These are phyloP conservation scores for Poecile montanus DNA, from an alignment of 2,797 vertebrate genomes.

Conservation along the genomic window DNA sequence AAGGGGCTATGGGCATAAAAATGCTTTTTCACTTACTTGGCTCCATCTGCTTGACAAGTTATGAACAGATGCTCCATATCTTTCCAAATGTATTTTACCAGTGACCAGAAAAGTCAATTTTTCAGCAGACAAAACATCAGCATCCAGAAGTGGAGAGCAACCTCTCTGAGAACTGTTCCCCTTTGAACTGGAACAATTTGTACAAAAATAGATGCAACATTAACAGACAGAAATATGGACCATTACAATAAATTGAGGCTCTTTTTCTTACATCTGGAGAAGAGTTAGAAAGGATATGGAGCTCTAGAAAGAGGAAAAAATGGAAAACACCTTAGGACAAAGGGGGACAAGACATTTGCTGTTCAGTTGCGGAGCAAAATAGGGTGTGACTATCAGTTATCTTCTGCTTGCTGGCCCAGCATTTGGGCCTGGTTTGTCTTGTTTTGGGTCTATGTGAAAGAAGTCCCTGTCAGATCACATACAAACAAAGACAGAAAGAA, in stretches of 20 bases:
- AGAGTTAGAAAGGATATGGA: neutral
- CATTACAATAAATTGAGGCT: neutral
- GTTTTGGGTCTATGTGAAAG: neutral
- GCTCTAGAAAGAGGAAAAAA: neutral
- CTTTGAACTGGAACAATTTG: slow-evolving; percentile 31
- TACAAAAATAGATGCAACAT: neutral
- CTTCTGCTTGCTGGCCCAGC: neutral
- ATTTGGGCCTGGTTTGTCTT: neutral
- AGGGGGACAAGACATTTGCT: neutral
- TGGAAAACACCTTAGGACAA: neutral
- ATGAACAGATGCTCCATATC: slow-evolving; percentile 53
- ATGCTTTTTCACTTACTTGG: slow-evolving; percentile 45
- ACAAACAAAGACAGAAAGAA: neutral
- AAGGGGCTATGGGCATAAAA: slow-evolving; percentile 31
- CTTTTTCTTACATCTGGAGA: neutral
- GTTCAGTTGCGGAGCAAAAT: neutral
- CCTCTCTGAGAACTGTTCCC: neutral
- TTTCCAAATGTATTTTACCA: slow-evolving; percentile 39
- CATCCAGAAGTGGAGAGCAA: slow-evolving; percentile 6
- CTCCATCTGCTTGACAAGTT: slow-evolving; percentile 60
- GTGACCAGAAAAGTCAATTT: slow-evolving; percentile 47
- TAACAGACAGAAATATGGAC: neutral
- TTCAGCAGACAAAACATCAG: slow-evolving; percentile 54
- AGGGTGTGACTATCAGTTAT: neutral
- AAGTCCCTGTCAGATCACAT: neutral